Base-by-base conservation (phyloP, 92 coral and sea anemone species). In the Epizoanthus illoricatus region DNA sequence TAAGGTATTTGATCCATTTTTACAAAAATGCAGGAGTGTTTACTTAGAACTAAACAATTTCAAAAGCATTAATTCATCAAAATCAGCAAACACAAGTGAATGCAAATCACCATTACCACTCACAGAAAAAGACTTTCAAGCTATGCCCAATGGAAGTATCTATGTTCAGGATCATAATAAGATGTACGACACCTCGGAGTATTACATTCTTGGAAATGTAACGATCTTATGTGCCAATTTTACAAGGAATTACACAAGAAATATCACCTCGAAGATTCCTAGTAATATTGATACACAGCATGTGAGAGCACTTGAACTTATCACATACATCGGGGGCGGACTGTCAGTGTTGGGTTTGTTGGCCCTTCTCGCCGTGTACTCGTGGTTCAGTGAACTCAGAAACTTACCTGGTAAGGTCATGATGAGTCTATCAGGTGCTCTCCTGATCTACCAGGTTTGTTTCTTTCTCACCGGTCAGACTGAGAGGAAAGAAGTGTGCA, bases 381-480 rank as follows among this genome's bases (percentile, higher is more conserved):
- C 60, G 33, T 36, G 42, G 69, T 57, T 83, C 47, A 73, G 64
- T 10, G 81, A 71, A 47, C 63, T 83, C 43, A 72, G 86, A 45
- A 83, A 83, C 81, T 55, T 83, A 3, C 86, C 86, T 11, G 86
- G 86, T n/a, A 83, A 72, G 52, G 23, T 66, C 7, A 19, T 83
- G 56, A 83, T 83, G 86, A 23, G 63, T 23, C 63, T 83, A 7
- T 11, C 69, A 12, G 33, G 8, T 21, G 60, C 86, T 28, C 62
- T 83, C 17, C 66, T 83, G 69, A 15, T 33, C 36, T 83, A 71
- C 24, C 86, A 83, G 65, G 42, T 73, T n/a, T 57, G 19, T 28
- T 71, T 52, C 81, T 52, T 83, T 52, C 65, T 73, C 42, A 39
- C 70, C 24, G 86, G 81, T 18, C 24, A 23, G 65, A 71, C 75